Evolutionary conservation across 2,888 invertebrate genomes (phyloP).

Genomic region (Meiosimyza decipiens): DNA sequence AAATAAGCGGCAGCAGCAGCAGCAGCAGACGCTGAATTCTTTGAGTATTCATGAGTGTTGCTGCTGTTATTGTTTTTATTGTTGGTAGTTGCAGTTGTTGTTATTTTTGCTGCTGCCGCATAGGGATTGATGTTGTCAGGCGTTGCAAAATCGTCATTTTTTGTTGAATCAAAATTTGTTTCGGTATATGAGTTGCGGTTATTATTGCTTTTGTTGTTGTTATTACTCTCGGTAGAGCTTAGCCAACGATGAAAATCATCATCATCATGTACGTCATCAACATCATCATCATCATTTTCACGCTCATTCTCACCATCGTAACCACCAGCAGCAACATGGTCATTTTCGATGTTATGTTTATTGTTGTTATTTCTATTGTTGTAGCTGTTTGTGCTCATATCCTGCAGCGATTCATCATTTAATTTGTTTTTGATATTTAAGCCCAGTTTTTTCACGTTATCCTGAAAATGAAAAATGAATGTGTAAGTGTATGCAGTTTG

Average conservation of each 20-base stretch:
- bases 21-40: slow-evolving; percentile 4
- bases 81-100: slow-evolving; percentile 29
- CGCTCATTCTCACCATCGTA: not conserved
- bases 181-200: slow-evolving; percentile 31
- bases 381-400: too few species aligned
- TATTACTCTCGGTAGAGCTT: slow-evolving; percentile 59
- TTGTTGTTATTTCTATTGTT: not conserved
- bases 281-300: slow-evolving; percentile 44
- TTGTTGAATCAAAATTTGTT: slow-evolving; percentile 26
- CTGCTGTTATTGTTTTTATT: slow-evolving; percentile 46
- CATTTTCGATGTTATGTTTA: not conserved
- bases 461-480: slow-evolving; percentile 6
- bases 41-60: not conserved
- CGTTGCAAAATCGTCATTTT: slow-evolving; percentile 28
- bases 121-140: slow-evolving; percentile 8
- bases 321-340: not conserved
- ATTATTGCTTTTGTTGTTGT: slow-evolving; percentile 38
- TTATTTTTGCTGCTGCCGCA: slow-evolving; percentile 39
- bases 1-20: slow-evolving; percentile 49
- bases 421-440: too few species aligned
- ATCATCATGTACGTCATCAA: slow-evolving; percentile 52
- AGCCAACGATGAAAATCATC: slow-evolving; percentile 63
- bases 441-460: slow-evolving; percentile 4
- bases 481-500: too few species aligned
- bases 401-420: too few species aligned